These are phyloP conservation scores for Istiophorus platypterus DNA, from an alignment of 2,113 vertebrate species.

Conservation along the genomic window DNA sequence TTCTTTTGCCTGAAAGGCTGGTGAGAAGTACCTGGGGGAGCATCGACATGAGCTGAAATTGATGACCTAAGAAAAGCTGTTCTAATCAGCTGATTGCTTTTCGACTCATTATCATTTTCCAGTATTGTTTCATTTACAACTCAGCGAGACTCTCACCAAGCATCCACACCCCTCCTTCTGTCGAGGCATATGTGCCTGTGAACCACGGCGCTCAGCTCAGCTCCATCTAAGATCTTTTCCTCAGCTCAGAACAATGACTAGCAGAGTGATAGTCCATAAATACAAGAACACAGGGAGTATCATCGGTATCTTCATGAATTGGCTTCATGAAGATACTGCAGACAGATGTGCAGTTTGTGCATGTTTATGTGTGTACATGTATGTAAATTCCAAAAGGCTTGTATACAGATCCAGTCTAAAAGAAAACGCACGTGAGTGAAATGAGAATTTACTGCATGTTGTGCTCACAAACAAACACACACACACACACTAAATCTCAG, in stretches of 20 bases:
- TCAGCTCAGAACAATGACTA: constrained; percentile 15
- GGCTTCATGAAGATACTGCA: no score
- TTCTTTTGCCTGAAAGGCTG: constrained; percentile 20
- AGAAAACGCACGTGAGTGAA: constrained; percentile 46
- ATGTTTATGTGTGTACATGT: constrained; percentile 34
- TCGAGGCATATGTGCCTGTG: constrained; percentile 67
- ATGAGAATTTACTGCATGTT: constrained; percentile 56
- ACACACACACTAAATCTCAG: constrained; percentile 53
- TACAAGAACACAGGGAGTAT: constrained; percentile 26
- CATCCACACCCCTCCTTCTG: constrained; percentile 73
- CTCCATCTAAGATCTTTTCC: constrained; percentile 46
- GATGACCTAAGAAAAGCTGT: constrained; percentile 59
- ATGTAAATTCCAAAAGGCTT: constrained; percentile 57
- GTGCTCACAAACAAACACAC: constrained; percentile 47
- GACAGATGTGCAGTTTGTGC: constrained; percentile 35
- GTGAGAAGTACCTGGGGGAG: constrained; percentile 44
- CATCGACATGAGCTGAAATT: constrained; percentile 24
- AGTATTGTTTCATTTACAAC: constrained; percentile 82
- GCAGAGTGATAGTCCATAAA: constrained; percentile 43
- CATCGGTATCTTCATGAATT: constrained; percentile 21
- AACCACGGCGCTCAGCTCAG: constrained; percentile 48
- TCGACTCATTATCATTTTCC: constrained; percentile 73
- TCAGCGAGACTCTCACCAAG: constrained; percentile 69
- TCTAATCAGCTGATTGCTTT: constrained; percentile 71
- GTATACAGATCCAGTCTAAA: constrained; percentile 29